Evolutionary conservation across 2,888 invertebrate species (phyloP).

Genomic region (Dolichomitus sp.): DNA sequence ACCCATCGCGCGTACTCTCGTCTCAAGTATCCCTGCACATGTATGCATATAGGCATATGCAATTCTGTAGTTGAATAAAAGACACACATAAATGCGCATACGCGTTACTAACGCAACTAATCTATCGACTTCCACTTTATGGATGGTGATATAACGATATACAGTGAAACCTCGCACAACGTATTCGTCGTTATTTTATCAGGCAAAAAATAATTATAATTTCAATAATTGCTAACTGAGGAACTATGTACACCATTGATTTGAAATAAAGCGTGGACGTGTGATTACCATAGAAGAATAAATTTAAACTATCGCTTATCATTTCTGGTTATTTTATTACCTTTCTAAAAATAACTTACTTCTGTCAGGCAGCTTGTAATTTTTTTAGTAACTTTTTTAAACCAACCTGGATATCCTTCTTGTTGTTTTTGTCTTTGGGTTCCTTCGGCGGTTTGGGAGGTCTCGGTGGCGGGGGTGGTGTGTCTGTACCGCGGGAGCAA

Average conservation of each 20-base stretch:
- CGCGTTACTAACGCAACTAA: neutral
- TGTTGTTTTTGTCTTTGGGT: constrained; percentile 90
- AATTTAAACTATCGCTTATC: neutral
- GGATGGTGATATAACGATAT: neutral
- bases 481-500: constrained; percentile 90
- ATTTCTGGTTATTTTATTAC: neutral
- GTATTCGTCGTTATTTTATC: neutral
- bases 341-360: neutral
- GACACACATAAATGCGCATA: neutral
- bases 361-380: neutral
- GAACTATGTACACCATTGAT: too few relatives aligned
- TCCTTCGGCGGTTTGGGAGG: constrained; percentile 89
- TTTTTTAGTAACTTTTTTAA: neutral
- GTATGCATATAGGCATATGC: neutral
- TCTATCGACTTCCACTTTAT: neutral
- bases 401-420: constrained; percentile 87
- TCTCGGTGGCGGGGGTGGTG: constrained; percentile 89
- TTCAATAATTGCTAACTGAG: too few relatives aligned
- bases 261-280: too few relatives aligned
- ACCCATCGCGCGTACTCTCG: constrained; percentile 11
- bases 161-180: neutral
- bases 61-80: neutral
- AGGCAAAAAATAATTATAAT: too few relatives aligned
- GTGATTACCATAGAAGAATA: too few relatives aligned
- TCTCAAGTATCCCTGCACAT: constrained; percentile 6